phyloP scores from a whole-genome alignment of 2,113 vertebrate genomes.

The Amblyopsis rosae region DNA sequence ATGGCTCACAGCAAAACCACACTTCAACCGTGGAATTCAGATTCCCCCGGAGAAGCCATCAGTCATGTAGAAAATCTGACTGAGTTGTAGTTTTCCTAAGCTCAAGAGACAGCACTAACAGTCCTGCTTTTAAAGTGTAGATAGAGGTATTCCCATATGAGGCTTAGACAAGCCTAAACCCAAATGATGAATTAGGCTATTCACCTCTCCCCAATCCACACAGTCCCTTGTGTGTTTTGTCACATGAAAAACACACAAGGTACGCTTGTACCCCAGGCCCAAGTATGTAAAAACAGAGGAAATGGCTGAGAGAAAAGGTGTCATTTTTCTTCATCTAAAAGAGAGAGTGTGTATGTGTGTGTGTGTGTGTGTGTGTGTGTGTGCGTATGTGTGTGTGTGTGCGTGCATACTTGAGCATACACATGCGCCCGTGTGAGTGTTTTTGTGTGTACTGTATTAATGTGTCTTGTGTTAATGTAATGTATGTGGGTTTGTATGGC shows the following conservation, averaged over 20 bases:
- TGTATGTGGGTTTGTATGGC: background rate
- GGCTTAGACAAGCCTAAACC: constrained; percentile 57
- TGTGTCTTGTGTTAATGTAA: background rate
- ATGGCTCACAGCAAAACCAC: constrained; percentile 44
- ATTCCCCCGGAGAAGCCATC: constrained; percentile 67
- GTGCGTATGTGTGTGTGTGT: background rate
- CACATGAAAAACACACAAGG: constrained; percentile 70
- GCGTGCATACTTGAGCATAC: background rate
- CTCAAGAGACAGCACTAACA: constrained; percentile 63
- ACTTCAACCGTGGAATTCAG: constrained; percentile 61
- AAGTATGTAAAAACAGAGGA: constrained; percentile 76
- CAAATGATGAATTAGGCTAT: constrained; percentile 73
- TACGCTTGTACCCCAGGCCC: constrained; percentile 64
- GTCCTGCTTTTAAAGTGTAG: constrained; percentile 60
- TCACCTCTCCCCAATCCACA: constrained; percentile 67
- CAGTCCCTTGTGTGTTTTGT: constrained; percentile 74
- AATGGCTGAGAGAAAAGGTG: constrained; percentile 75
- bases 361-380: background rate
- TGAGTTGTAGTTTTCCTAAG: constrained; percentile 63
- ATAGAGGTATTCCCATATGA: constrained; percentile 71
- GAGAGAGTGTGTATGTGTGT: constrained; percentile 28
- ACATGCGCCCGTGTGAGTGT: constrained; percentile 1
- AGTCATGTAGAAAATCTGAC: constrained; percentile 60
- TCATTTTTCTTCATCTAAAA: constrained; percentile 70
- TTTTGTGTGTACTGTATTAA: constrained; percentile 11